Base-by-base conservation (phyloP, 1,140 invertebrate genomes). In the Pararge aegeria region DNA sequence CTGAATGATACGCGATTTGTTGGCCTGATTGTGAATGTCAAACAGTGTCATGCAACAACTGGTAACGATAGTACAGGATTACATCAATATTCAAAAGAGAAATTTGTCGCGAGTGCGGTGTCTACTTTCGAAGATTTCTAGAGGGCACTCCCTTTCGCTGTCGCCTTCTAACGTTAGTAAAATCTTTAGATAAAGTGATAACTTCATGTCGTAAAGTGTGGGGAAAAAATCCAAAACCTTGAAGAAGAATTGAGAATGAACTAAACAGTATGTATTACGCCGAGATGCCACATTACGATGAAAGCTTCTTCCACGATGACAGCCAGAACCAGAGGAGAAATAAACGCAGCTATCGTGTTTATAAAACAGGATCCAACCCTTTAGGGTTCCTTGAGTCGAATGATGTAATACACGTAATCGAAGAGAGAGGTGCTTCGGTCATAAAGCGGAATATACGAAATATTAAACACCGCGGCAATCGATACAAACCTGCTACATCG, bases 261-360 rank as follows among this genome's bases (percentile, higher is more conserved):
- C 9, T 27, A 15, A 27, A 15, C 55, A 68, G 30, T 61, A 72
- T 70, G 70, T 71, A 68, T 48, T 72, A 53, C 63, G 58, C 40
- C 53, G 84, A 73, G 53, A 90, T 91, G 88, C 90, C 90, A 49
- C 83, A 91, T 73, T 90, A 91, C 74, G 90, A 91, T 53, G 90
- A 90, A 68, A 90, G 86, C 67, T 91, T 91, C 71, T 89, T 91
- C 52, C 62, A 89, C 21, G 86, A 90, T 57, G 90, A 91, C 55
- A 91, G 83, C 71, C 64, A 78, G 34, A 91, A 91, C 69, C 90
- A 91, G 61, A 78, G 81, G 63, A 76, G 85, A 66, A 91, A 91
- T 64, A 91, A 91, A 61, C 75, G 90, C 30, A 91, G 90, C 56
- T 91, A 91, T 68, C 80, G 79, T 21, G 87, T 91, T 21, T 88